phyloP scores from a whole-genome alignment of 2,113 vertebrate genomes.

The Gila orcuttii region DNA sequence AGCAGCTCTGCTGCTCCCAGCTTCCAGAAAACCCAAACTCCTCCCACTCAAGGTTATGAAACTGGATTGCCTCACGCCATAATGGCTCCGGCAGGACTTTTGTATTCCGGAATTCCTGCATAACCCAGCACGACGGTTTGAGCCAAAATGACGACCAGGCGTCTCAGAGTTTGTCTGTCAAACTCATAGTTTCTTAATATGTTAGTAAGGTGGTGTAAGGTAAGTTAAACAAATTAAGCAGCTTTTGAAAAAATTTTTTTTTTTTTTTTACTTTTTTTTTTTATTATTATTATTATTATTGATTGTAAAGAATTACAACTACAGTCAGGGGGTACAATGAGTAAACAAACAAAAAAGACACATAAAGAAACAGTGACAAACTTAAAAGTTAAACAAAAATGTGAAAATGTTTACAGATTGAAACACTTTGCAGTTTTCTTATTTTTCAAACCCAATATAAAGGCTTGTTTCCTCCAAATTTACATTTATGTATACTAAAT shows the following conservation, averaged over 20 bases:
- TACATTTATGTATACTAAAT: no score
- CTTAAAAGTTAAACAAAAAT: no score
- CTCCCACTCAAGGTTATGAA: conserved; percentile 74
- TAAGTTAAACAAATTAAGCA: not conserved
- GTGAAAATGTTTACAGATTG: no score
- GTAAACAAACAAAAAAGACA: no score
- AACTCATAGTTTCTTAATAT: conserved; percentile 64
- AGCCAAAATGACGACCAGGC: conserved; percentile 71
- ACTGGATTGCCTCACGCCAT: conserved; percentile 71
- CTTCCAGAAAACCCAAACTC: conserved; percentile 71
- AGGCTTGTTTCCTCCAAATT: no score
- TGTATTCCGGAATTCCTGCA: conserved; percentile 37
- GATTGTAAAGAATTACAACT: no score
- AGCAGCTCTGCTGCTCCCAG: conserved; percentile 57
- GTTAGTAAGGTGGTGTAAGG: not conserved
- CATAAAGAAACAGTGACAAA: no score
- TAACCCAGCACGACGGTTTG: conserved; percentile 47
- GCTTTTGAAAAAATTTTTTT: not conserved
- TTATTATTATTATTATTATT: no score
- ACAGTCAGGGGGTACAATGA: no score
- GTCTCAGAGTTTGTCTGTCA: conserved; percentile 14
- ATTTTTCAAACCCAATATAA: no score
- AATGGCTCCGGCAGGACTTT: conserved; percentile 61
- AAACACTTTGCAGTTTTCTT: no score
- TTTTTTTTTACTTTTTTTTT: no score